phyloP scores from a whole-genome alignment of 2,113 vertebrate species.

The Salvator merianae region DNA sequence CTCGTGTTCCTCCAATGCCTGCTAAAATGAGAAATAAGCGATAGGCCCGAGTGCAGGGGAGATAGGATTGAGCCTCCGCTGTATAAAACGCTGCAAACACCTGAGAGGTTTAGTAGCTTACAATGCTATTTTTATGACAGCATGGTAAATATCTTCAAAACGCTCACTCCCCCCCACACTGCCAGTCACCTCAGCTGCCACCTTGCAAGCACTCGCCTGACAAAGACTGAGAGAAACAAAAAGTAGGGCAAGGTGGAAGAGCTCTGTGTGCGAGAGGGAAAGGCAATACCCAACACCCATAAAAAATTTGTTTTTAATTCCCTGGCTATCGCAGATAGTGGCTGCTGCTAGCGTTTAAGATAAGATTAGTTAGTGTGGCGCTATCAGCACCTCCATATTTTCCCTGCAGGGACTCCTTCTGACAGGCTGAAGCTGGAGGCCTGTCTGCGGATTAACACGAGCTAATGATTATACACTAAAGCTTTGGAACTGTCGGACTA shows the following conservation, averaged over 20 bases:
- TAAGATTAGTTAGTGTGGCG: conserved; percentile 87
- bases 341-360: conserved; percentile 88
- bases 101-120: conserved; percentile 66
- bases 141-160: conserved; percentile 66
- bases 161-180: conserved; percentile 26
- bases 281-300: conserved; percentile 74
- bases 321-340: conserved; percentile 84
- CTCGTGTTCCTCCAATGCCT: conserved; percentile 13
- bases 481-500: conserved; percentile 90
- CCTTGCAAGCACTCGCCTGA: conserved; percentile 55
- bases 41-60: conserved; percentile 34
- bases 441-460: conserved; percentile 89
- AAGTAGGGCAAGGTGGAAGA: conserved; percentile 72
- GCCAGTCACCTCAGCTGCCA: conserved; percentile 52
- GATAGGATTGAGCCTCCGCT: conserved; percentile 56
- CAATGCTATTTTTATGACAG: conserved; percentile 56
- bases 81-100: conserved; percentile 64
- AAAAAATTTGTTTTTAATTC: conserved; percentile 87
- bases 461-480: conserved; percentile 93
- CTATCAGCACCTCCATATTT: conserved; percentile 90
- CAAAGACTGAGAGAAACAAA: conserved; percentile 57
- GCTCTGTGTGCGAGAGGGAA: conserved; percentile 44
- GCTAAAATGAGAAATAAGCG: conserved; percentile 59
- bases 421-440: conserved; percentile 86
- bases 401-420: conserved; percentile 88